Evolutionary conservation across 2,797 vertebrate species (phyloP).

Genomic region (Sebastiscus tertius): DNA sequence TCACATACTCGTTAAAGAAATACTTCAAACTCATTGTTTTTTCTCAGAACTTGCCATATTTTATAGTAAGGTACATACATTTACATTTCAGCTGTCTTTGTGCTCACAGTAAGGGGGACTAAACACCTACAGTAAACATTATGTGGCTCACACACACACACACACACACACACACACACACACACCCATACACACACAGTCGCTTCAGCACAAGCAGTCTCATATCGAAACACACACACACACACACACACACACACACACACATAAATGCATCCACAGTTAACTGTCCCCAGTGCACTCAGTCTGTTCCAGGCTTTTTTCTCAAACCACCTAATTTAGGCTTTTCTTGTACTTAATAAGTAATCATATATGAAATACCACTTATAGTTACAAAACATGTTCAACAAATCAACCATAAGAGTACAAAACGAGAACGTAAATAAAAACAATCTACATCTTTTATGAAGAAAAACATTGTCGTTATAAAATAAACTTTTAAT

Average conservation of each 20-base stretch:
- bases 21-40: slow-evolving; percentile 18
- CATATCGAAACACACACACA: slow-evolving; percentile 21
- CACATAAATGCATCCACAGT: slow-evolving; percentile 34
- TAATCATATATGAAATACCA: slow-evolving; percentile 80
- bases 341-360: slow-evolving; percentile 62
- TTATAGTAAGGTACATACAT: slow-evolving; percentile 84
- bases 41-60: slow-evolving; percentile 79
- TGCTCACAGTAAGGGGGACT: slow-evolving; percentile 82
- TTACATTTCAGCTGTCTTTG: slow-evolving; percentile 81
- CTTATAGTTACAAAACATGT: slow-evolving; percentile 81
- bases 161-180: not conserved
- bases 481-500: slow-evolving; percentile 81
- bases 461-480: slow-evolving; percentile 72
- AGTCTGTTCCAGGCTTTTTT: slow-evolving; percentile 34
- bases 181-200: slow-evolving; percentile 5
- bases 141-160: slow-evolving; percentile 27
- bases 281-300: slow-evolving; percentile 62
- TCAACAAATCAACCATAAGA: slow-evolving; percentile 72
- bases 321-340: slow-evolving; percentile 80
- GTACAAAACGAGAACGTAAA: slow-evolving; percentile 69
- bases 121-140: slow-evolving; percentile 72
- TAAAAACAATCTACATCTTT: slow-evolving; percentile 68
- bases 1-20: slow-evolving; percentile 34
- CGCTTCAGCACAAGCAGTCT: slow-evolving; percentile 18
- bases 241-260: slow-evolving; percentile 16